A percentile compares a stretch with the other conserved stretches of the same genome.
These are phyloP conservation scores for Ptychoptera contaminata DNA, from an alignment of 2,888 invertebrate species.

Conservation along the genomic window DNA sequence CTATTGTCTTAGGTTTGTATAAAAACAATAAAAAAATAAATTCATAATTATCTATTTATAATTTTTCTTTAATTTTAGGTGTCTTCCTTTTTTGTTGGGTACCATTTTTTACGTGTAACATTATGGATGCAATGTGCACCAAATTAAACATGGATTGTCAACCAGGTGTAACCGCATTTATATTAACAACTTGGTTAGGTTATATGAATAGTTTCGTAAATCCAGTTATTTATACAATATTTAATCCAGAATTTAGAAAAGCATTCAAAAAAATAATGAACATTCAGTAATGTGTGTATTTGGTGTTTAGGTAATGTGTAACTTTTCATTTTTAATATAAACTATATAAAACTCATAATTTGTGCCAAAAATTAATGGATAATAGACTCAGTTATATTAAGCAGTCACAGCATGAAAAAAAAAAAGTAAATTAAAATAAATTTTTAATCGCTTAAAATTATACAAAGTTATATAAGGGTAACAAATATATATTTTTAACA, in stretches of 20 bases:
- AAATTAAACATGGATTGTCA: constrained; percentile 64
- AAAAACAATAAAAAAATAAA: neutral
- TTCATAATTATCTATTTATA: constrained; percentile 3
- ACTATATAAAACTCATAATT: too few species aligned
- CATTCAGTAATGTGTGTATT: constrained; percentile 22
- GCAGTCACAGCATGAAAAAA: too few species aligned
- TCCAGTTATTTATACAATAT: constrained; percentile 88
- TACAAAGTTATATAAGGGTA: too few species aligned
- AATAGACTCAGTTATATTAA: too few species aligned
- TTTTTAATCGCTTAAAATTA: too few species aligned
- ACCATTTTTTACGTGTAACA: constrained; percentile 97
- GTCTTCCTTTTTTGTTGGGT: constrained; percentile 98
- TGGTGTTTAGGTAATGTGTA: too few species aligned
- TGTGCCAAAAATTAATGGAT: too few species aligned
- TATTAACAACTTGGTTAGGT: constrained; percentile 93
- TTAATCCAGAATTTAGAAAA: constrained; percentile 95
- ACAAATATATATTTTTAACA: too few species aligned
- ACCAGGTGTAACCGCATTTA: constrained; percentile 77
- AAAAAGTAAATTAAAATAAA: too few species aligned
- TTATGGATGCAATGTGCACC: constrained; percentile 90
- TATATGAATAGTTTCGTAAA: constrained; percentile 93
- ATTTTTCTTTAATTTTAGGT: constrained; percentile 43
- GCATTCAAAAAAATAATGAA: constrained; percentile 90
- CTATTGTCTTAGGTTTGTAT: constrained; percentile 87
- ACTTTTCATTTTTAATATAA: too few species aligned